Evolutionary conservation across 2,888 invertebrate species (phyloP).

Genomic region (Campoplex capitator): DNA sequence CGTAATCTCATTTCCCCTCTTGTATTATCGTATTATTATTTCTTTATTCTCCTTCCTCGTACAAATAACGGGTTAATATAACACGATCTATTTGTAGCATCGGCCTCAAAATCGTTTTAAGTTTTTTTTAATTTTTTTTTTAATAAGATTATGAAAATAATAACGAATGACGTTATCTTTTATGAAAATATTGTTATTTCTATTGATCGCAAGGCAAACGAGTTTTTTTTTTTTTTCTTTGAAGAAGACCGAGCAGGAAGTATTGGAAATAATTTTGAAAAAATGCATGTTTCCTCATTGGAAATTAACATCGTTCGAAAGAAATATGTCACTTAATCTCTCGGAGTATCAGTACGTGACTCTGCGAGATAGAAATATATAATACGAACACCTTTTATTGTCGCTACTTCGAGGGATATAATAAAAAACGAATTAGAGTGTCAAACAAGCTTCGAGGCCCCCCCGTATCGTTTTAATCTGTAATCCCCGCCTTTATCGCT

Average conservation of each 20-base stretch:
- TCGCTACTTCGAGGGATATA: constrained; percentile 30
- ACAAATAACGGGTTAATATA: neutral
- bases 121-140: neutral
- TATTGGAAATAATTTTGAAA: neutral
- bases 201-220: neutral
- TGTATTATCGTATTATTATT: constrained; percentile 6
- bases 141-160: neutral
- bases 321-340: neutral
- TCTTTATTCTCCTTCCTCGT: neutral
- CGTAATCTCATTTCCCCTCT: constrained; percentile 12
- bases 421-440: constrained; percentile 48
- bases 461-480: constrained; percentile 46
- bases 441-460: constrained; percentile 30
- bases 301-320: too few relatives aligned
- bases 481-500: constrained; percentile 44
- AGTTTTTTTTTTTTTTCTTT: neutral
- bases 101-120: neutral
- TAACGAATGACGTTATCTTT: neutral
- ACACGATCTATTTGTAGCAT: constrained; percentile 23
- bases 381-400: constrained; percentile 4
- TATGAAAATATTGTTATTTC: neutral
- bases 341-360: neutral
- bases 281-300: neutral
- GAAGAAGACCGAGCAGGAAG: neutral
- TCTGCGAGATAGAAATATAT: neutral